These are phyloP conservation scores for Conus canariensis DNA, from an alignment of 2,888 invertebrate species.

Conservation along the genomic window DNA sequence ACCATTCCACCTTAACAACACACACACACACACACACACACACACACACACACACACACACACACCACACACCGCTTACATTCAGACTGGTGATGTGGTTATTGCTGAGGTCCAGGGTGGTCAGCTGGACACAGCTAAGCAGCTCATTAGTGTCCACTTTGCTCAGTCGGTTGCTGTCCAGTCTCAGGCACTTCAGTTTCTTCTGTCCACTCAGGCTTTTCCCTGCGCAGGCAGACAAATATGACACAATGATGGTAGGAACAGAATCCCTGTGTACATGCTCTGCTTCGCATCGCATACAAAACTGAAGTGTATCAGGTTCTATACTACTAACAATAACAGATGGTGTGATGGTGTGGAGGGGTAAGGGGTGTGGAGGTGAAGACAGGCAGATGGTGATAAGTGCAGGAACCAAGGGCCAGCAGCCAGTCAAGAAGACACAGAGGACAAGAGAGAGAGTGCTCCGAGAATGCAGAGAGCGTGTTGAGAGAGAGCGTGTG, in stretches of 20 bases:
- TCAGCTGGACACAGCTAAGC: slow-evolving; percentile 69
- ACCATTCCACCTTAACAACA: too few species aligned
- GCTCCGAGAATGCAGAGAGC: too few species aligned
- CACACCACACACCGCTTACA: slow-evolving; percentile 57
- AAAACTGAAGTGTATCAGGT: neutral
- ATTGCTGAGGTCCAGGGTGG: slow-evolving; percentile 71
- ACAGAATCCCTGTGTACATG: too few species aligned
- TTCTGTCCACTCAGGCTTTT: slow-evolving; percentile 65
- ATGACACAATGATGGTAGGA: neutral
- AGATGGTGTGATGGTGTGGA: too few species aligned
- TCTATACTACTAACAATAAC: neutral
- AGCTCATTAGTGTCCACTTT: slow-evolving; percentile 72
- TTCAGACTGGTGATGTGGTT: slow-evolving; percentile 72
- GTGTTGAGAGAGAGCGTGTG: too few species aligned
- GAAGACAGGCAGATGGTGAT: too few species aligned
- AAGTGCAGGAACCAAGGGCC: too few species aligned
- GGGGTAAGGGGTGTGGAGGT: too few species aligned
- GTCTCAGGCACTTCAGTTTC: slow-evolving; percentile 69
- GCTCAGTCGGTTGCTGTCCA: slow-evolving; percentile 72
- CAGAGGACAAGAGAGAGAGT: too few species aligned
- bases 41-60: slow-evolving; percentile 5
- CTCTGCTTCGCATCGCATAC: neutral
- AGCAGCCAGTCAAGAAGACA: too few species aligned
- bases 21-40: neutral
- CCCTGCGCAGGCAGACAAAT: slow-evolving; percentile 53